Evolutionary conservation across 2,113 vertebrate species (phyloP), one percentile per base, ranked within the genome.

Genomic region (Poecile atricapillus): DNA sequence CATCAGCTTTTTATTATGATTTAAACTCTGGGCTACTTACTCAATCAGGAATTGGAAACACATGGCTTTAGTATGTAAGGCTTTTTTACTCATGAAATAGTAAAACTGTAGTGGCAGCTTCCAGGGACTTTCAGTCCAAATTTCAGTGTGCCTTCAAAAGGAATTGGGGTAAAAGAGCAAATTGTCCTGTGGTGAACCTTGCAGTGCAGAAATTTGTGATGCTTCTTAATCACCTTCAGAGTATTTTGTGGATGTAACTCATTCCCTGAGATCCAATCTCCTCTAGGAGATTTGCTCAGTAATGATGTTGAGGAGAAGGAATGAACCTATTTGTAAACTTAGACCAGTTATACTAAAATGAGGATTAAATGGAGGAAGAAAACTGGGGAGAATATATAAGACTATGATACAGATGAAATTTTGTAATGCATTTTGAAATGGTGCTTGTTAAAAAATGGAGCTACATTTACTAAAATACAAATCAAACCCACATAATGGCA

Each of bases 31-130:
- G 39, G 71, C 71, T 74, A 5, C 46, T 89, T 87, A 14, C 76
- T 87, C 47, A 90, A 5, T 63, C 85, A n/a, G 11, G 33, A 96
- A 97, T 94, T 93, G 88, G 83, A 97, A 97, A 88, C 94, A 95
- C 46, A 70, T 96, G 96, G 75, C 90, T 86, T 59, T 55, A 69
- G 47, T 59, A 65, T 33, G 50, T 13, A 46, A 58, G 63, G 59
- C 19, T 67, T 71, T 92, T 90, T 87, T 43, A 83, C 21, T 85
- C 55, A 37, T 70, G 63, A 59, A 77, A 50, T 88, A 24, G 24
- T 83, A 47, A 58, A 93, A 37, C 23, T 70, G 44, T 11, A 47
- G 60, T 75, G 92, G 79, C 67, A 53, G 78, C 25, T 95, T 69
- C 67, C 79, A 74, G 79, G 63, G n/a, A 37, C 33, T 77, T 92